phyloP scores from a whole-genome alignment of 1,140 invertebrate genomes.

The Marisa cornuarietis region DNA sequence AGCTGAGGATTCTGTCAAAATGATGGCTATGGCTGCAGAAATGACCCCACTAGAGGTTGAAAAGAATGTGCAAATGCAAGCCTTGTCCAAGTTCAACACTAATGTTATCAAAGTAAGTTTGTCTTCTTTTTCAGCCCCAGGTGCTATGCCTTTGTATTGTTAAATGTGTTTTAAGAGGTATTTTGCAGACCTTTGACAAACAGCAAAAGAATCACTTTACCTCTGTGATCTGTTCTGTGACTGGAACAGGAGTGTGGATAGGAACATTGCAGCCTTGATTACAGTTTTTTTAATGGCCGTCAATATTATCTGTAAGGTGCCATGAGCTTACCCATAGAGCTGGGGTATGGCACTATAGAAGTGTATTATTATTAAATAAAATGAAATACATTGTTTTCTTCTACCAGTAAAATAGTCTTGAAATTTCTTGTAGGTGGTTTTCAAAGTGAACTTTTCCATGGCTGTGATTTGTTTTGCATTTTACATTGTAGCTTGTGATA shows the following conservation, averaged over 20 bases:
- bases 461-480: no score
- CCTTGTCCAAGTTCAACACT: conserved; percentile 55
- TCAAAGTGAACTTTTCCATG: no score
- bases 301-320: no score
- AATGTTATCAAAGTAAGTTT: conserved; percentile 18
- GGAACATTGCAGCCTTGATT: no score
- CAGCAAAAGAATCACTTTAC: not conserved
- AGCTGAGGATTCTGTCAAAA: not conserved
- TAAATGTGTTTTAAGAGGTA: not conserved
- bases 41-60: conserved; percentile 38
- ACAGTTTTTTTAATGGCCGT: no score
- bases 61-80: conserved; percentile 61
- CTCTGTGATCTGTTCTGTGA: not conserved
- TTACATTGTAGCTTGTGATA: no score
- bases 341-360: no score
- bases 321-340: no score
- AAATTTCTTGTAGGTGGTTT: no score
- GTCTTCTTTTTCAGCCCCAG: not conserved
- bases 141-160: not conserved
- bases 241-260: not conserved
- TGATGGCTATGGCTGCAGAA: conserved; percentile 13
- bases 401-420: no score
- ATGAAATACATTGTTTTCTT: no score
- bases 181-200: not conserved
- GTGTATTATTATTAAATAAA: no score